A percentile compares a stretch with the other conserved stretches of the same genome.
Evolutionary conservation across 2,113 vertebrate genomes (phyloP).

Genomic region (Tor tambroides): DNA sequence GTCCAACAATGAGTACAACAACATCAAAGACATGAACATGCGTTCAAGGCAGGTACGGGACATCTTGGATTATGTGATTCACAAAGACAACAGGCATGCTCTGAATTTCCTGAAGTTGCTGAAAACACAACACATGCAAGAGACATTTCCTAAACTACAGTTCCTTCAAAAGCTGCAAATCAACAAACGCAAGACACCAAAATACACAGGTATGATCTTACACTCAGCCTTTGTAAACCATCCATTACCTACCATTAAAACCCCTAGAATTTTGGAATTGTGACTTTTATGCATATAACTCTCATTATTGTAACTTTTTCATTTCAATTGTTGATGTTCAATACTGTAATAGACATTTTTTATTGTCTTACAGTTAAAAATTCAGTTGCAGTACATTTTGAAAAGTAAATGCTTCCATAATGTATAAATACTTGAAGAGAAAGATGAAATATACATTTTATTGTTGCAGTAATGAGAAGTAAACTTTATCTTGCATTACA

Average conservation of each 20-base stretch:
- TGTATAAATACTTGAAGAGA: background rate
- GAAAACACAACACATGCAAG: slow-evolving; percentile 56
- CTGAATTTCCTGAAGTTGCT: slow-evolving; percentile 66
- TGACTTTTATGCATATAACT: background rate
- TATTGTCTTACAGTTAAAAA: background rate
- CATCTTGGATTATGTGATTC: slow-evolving; percentile 72
- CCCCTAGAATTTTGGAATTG: background rate
- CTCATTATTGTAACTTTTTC: background rate
- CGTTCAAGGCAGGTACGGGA: slow-evolving; percentile 68
- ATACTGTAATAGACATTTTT: background rate
- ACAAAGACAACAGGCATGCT: slow-evolving; percentile 58
- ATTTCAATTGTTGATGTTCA: background rate
- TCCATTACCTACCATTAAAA: background rate
- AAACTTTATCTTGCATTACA: background rate
- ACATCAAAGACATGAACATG: slow-evolving; percentile 60
- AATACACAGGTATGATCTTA: slow-evolving; percentile 50
- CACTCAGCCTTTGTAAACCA: background rate
- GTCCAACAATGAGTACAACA: slow-evolving; percentile 64
- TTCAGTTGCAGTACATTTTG: background rate
- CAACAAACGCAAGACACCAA: slow-evolving; percentile 13
- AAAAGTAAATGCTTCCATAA: background rate
- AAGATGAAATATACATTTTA: background rate
- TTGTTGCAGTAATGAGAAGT: background rate
- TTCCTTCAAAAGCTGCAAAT: slow-evolving; percentile 58
- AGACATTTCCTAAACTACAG: slow-evolving; percentile 70